Evolutionary conservation across 2,888 invertebrate species (phyloP).

Genomic region (Drosophila testacea): DNA sequence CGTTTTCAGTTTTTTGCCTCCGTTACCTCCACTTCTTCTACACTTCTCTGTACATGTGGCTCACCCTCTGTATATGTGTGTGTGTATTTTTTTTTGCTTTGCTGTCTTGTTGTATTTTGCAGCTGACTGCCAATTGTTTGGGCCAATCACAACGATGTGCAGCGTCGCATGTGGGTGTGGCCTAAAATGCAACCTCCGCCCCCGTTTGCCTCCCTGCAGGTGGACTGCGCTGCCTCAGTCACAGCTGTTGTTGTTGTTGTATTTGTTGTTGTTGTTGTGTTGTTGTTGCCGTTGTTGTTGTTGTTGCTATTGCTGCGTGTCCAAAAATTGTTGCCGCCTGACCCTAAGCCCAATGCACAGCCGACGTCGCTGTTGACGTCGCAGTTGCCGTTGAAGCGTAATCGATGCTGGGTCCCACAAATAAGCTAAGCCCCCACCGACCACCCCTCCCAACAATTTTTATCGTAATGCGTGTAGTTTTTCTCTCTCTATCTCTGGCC

Average conservation of each 20-base stretch:
- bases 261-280: constrained; percentile 18
- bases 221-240: constrained; percentile 65
- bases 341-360: constrained; percentile 57
- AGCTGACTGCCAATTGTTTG: constrained; percentile 81
- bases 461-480: constrained; percentile 60
- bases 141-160: constrained; percentile 83
- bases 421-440: constrained; percentile 25
- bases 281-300: constrained; percentile 31
- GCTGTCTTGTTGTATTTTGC: constrained; percentile 71
- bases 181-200: constrained; percentile 83
- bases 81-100: constrained; percentile 31
- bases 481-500: constrained; percentile 1
- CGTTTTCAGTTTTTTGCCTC: constrained; percentile 59
- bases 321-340: constrained; percentile 65
- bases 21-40: constrained; percentile 53
- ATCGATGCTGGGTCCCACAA: constrained; percentile 56
- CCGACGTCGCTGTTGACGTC: constrained; percentile 36
- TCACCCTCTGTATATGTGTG: constrained; percentile 35
- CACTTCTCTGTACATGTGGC: constrained; percentile 46
- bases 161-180: constrained; percentile 84
- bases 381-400: constrained; percentile 63
- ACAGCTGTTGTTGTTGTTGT: not conserved
- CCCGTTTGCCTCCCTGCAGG: constrained; percentile 31
- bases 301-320: constrained; percentile 52
- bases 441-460: constrained; percentile 8